A percentile compares a stretch with the other conserved stretches of the same genome.
Conservation (phyloP, 2,797 vertebrate species). For the Cossypha niveicapilla region DNA sequence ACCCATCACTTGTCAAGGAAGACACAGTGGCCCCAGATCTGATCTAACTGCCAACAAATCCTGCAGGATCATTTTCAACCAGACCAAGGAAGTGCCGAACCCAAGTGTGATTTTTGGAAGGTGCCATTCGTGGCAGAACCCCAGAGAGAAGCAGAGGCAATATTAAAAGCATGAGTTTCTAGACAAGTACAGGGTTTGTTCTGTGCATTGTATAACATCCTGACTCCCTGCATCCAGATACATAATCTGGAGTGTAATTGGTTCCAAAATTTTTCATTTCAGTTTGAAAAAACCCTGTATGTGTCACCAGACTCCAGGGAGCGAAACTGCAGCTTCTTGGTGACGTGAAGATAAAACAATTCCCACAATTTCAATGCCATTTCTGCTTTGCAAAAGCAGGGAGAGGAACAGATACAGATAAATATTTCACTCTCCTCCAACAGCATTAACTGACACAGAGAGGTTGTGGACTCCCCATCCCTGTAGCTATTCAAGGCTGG, state of each 20-base stretch:
- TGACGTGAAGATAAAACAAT: not conserved
- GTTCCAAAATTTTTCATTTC: not conserved
- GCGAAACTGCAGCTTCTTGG: not conserved
- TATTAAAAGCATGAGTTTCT: not conserved
- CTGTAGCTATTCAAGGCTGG: fast-evolving
- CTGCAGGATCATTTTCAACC: not conserved
- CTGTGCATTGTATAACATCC: not conserved
- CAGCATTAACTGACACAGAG: not conserved
- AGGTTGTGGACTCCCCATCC: not conserved
- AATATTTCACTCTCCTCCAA: not conserved
- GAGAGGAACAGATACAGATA: not conserved
- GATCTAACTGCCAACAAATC: not conserved
- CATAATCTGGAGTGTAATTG: not conserved
- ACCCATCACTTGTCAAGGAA: not conserved
- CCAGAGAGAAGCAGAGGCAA: not conserved
- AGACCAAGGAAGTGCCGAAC: not conserved
- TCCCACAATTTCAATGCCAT: not conserved
- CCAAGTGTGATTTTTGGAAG: not conserved
- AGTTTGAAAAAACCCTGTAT: fast-evolving
- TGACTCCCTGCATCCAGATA: not conserved
- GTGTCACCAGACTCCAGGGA: not conserved
- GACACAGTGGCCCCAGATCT: not conserved
- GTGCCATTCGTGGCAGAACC: fast-evolving
- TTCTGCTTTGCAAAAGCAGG: not conserved
- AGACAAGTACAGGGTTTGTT: not conserved